Evolutionary conservation across 2,888 invertebrate genomes (phyloP), one percentile per base, ranked within the genome.

Genomic region (Metacarcinus magister): DNA sequence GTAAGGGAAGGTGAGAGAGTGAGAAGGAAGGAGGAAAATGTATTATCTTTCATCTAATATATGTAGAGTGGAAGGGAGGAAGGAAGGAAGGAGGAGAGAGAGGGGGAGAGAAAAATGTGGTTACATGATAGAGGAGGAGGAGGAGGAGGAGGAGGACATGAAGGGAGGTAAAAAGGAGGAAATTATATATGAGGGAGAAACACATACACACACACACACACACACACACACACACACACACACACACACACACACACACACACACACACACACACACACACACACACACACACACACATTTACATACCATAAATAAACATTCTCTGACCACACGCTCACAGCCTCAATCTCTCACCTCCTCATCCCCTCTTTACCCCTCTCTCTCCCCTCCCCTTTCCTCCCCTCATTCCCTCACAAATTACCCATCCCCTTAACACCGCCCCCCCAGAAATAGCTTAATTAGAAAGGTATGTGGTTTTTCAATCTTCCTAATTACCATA

Each of bases 241-340:
- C 92, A 92, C 92, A 92, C 92, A 44, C 90, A 90, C 90, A 92
- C 92, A 92, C 92, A 92, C 92, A 43, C 92, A 92, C 92, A 92
- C 46, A 46, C 92, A 92, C 46, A 92, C 92, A 92, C 92, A 46
- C 92, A 92, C 92, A 44, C 23, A 90, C 43, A 46, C 32, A 90
- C 43, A 90, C 90, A 90, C 43, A 46, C 23, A 23, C 46, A 43
- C 46, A 23, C 13, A 46, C 92, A 46, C 19, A 43, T 28, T 28
- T 46, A 92, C 92, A 43, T 48, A 19, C 10, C 91, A 91, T 43
- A 16, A 43, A 91, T 10, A 39, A 44, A 13, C 91, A 43, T 89
- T 28, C 28, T 19, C 4, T 3, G 16, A 32, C 32, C 10, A 28
- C 89, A 39, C 89, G 32, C n/a, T 16, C 89, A 16, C 89, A 39